Conservation (phyloP, 2,888 invertebrate species). For the Crioceris asparagi region DNA sequence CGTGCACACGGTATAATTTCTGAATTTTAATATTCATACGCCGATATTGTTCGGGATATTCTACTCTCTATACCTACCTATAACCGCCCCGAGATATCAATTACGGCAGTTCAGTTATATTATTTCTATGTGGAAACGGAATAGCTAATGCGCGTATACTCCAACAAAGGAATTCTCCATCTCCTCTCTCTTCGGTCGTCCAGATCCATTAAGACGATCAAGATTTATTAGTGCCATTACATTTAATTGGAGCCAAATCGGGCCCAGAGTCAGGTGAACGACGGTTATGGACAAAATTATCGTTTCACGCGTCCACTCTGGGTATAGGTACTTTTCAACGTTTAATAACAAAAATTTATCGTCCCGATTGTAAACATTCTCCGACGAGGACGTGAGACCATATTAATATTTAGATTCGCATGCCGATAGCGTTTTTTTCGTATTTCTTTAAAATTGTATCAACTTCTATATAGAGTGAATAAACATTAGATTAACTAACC, state of each 20-base stretch:
- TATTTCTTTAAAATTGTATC: no score
- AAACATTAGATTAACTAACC: no score
- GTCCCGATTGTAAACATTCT: no score
- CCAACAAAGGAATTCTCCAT: constrained; percentile 31
- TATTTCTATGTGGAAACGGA: constrained; percentile 37
- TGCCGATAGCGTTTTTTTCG: no score
- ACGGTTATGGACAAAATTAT: constrained; percentile 5
- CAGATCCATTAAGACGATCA: constrained; percentile 16
- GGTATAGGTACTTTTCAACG: no score
- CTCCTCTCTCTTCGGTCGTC: constrained; percentile 14
- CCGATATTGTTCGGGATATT: constrained; percentile 38
- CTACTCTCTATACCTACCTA: no score
- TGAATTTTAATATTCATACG: constrained; percentile 37
- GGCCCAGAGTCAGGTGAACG: constrained; percentile 13
- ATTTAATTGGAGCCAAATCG: constrained; percentile 18
- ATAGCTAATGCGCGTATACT: constrained; percentile 32
- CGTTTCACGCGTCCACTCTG: not conserved
- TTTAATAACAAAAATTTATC: no score
- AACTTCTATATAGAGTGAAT: no score
- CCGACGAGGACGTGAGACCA: no score
- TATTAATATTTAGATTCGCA: no score
- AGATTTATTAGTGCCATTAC: constrained; percentile 18
- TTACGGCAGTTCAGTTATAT: constrained; percentile 40
- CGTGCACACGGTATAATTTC: constrained; percentile 34
- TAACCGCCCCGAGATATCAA: constrained; percentile 39